Percentiles rank a stretch among this genome's conserved stretches.
Evolutionary conservation across 2,888 invertebrate genomes (phyloP).

Genomic region (Gryllus longicercus): DNA sequence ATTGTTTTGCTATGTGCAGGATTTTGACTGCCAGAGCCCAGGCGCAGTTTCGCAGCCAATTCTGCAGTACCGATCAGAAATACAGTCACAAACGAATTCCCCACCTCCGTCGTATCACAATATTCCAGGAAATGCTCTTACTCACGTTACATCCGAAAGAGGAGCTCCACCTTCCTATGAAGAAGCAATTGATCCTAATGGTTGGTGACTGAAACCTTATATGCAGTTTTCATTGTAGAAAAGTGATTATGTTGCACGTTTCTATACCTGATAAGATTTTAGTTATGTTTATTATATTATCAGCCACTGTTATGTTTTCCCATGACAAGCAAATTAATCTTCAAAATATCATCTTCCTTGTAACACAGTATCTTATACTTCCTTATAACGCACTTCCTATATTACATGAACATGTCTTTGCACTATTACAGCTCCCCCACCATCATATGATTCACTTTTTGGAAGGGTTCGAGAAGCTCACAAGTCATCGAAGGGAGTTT

Average conservation of each 20-base stretch:
- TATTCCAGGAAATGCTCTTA: conserved; percentile 39
- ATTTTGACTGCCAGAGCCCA: conserved; percentile 31
- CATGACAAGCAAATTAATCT: neutral
- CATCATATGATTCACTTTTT: conserved; percentile 64
- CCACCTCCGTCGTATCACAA: conserved; percentile 45
- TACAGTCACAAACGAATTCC: conserved; percentile 33
- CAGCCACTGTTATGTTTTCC: no score
- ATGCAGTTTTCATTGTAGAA: neutral
- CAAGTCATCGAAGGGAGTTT: conserved; percentile 56
- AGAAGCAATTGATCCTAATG: conserved; percentile 60
- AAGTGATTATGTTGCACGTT: neutral
- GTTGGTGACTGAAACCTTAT: conserved; percentile 43
- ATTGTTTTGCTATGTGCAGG: neutral
- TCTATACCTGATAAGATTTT: conserved; percentile 1
- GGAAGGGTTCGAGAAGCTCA: conserved; percentile 61
- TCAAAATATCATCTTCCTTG: neutral
- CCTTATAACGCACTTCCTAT: no score
- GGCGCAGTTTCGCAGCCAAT: conserved; percentile 31
- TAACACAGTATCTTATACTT: no score
- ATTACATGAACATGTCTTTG: no score
- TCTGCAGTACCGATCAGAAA: conserved; percentile 26
- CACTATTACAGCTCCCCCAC: conserved; percentile 55
- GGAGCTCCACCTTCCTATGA: conserved; percentile 61
- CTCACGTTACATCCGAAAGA: conserved; percentile 43
- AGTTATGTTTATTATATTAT: neutral